Base-by-base conservation (phyloP, 2,888 invertebrate species). In the Tiliacea citrago region DNA sequence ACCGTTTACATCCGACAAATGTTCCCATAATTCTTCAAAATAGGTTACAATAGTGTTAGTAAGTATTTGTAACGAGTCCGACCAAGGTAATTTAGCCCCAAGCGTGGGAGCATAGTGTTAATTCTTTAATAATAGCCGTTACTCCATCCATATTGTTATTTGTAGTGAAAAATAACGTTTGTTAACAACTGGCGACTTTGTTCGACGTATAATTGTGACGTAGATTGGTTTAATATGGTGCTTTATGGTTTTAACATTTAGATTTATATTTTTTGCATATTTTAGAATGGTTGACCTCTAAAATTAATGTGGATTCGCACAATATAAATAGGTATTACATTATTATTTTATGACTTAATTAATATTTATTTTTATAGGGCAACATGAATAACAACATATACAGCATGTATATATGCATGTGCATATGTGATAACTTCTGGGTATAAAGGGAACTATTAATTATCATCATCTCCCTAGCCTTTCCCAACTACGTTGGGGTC, bases 81-180 rank as follows among this genome's bases (percentile, higher is more conserved):
- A 72, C 60, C 75, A 75, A 82, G 79, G 76, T 74, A 84, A 76
- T 71, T 73, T 63, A 63, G 42, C 49, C 49, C 47, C 55, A 75
- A 75, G 75, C 90, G 91, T 91, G 91, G 86, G 91, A 91, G 73
- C 45, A 51, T 39, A 62, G 65, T 68, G 79, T 82, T 89, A 86
- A 88, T 89, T 87, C 70, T 81, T 80, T 84, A 88, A 89, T 87
- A 86, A 90, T 85, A 79, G 79, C 68, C 57, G 83, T 89, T 90
- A 86, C 89, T 80, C 73, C 88, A 89, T 79, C 74, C 61, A 83
- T 82, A 85, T 77, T 84, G 79, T 83, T 87, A 84, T 88, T 88
- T 79, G 55, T 73, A 85, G 85, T 83, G 74, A 85, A 88, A 88
- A 86, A 88, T 82, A 84, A 81, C 66, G 68, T 81, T 79, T 73